Percentiles rank a stretch among this genome's conserved stretches.
Evolutionary conservation across 1,140 invertebrate genomes (phyloP).

Genomic region (Eueides isabella): DNA sequence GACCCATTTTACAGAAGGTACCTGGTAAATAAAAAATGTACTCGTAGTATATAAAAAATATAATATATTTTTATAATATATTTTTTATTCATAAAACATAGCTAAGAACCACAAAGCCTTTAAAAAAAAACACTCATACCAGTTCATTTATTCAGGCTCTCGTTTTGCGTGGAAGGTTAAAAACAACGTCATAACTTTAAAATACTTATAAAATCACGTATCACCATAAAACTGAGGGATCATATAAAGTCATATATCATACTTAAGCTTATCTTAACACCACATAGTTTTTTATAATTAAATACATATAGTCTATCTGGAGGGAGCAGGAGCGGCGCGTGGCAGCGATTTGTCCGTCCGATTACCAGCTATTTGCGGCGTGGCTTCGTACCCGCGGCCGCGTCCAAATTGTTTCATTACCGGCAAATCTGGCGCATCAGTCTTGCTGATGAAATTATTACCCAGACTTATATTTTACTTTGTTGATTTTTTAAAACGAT

Average conservation of each 20-base stretch:
- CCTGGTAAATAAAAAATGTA: too few species aligned
- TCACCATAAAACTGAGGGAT: not conserved
- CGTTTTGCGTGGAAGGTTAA: too few species aligned
- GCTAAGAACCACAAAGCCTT: too few species aligned
- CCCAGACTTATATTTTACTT: slow-evolving; percentile 20
- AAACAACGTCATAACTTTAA: too few species aligned
- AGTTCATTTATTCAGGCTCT: too few species aligned
- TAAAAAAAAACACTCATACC: too few species aligned
- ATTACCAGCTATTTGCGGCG: slow-evolving; percentile 42
- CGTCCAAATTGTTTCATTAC: slow-evolving; percentile 44
- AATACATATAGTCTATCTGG: slow-evolving; percentile 12
- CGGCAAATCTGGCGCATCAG: slow-evolving; percentile 41
- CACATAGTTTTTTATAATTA: slow-evolving; percentile 18
- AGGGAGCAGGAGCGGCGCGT: slow-evolving; percentile 25
- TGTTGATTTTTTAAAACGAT: slow-evolving; percentile 1
- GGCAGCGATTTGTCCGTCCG: slow-evolving; percentile 43
- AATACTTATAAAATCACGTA: not conserved
- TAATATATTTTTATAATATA: too few species aligned
- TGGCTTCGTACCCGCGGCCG: slow-evolving; percentile 22
- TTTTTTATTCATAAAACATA: too few species aligned
- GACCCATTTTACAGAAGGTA: too few species aligned
- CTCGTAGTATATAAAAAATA: too few species aligned
- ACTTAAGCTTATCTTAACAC: slow-evolving; percentile 3
- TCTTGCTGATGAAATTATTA: slow-evolving; percentile 25
- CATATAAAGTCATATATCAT: not conserved